Base-by-base conservation (phyloP, 2,797 vertebrate genomes). In the Molossus molossus region DNA sequence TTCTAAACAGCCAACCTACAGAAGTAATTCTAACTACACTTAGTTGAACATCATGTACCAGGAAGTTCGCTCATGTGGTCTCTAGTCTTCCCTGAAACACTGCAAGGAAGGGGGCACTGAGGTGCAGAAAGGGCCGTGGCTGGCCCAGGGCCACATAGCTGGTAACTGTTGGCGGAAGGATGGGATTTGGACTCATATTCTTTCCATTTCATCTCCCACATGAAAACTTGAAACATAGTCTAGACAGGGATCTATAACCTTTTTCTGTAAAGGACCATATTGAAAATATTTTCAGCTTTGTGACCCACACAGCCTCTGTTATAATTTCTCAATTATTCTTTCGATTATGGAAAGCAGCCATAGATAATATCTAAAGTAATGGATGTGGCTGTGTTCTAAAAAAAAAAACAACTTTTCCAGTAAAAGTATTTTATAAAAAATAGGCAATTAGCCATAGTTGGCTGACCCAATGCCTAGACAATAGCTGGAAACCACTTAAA, bases 211-310 rank as follows among this genome's bases (percentile, higher is more conserved):
- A 45, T 70, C 25, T 79, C 17, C 40, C 50, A 72, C 50, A 27
- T 72, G 57, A 79, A 89, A 82, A 77, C n/a, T 57, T 60, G 62
- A 89, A 83, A 33, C 18, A 21, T 20, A 91, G 57, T 23, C 57
- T 67, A 82, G 5, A 70, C 18, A 83, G 76, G 53, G 27, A 62
- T 82, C 62, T 77, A 13, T 75, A 70, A 58, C 37, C 37, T 15
- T 83, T 87, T 87, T 73, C 29, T 33, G 4, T 62, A 80, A 87
- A 70, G 70, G 25, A 3, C 25, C 8, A 55, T 29, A 60, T 37
- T 62, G 48, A 70, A 92, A 79, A 62, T 79, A 72, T 73, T 96
- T 90, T 70, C 58, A 97, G 33, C 17, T 70, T 72, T 75, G 23
- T 69, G 65, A 86, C 60, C 37, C 14, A 21, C 40, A 60, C 2